Conservation (phyloP, 1,140 invertebrate genomes). For the Euura saliciscinereae region DNA sequence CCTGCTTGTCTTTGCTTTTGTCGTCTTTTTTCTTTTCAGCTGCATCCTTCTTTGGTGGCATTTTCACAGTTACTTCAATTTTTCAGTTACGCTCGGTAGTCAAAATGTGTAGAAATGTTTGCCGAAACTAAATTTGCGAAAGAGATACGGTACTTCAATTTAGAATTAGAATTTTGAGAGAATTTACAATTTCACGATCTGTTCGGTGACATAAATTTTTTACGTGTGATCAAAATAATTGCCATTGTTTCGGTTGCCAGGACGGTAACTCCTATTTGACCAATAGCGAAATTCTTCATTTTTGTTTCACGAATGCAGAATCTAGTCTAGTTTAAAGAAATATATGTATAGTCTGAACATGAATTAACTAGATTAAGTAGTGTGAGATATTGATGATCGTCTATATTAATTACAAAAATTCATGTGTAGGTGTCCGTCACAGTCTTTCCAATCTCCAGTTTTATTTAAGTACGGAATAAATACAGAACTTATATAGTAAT, state of each 20-base stretch:
- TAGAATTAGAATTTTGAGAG: neutral
- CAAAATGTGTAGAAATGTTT: neutral
- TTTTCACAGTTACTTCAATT: neutral
- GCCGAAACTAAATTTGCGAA: neutral
- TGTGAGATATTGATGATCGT: no score
- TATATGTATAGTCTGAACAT: no score
- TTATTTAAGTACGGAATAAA: no score
- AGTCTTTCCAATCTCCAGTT: no score
- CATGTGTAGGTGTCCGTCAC: no score
- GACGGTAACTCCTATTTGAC: neutral
- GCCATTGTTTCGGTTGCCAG: neutral
- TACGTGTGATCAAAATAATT: neutral
- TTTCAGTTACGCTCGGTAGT: neutral
- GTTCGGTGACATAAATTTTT: neutral
- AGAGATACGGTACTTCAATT: neutral
- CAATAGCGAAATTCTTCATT: neutral
- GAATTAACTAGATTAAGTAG: no score
- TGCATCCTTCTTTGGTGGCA: slow-evolving; percentile 21
- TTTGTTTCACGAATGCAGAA: no score
- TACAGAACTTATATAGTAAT: no score
- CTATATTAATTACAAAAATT: no score
- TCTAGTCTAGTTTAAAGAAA: no score
- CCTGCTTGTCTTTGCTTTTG: slow-evolving; percentile 9
- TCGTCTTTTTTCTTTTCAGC: slow-evolving; percentile 17
- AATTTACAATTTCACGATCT: neutral